phyloP scores from a whole-genome alignment of 2,113 vertebrate species.

The Phyllostomus hastatus region DNA sequence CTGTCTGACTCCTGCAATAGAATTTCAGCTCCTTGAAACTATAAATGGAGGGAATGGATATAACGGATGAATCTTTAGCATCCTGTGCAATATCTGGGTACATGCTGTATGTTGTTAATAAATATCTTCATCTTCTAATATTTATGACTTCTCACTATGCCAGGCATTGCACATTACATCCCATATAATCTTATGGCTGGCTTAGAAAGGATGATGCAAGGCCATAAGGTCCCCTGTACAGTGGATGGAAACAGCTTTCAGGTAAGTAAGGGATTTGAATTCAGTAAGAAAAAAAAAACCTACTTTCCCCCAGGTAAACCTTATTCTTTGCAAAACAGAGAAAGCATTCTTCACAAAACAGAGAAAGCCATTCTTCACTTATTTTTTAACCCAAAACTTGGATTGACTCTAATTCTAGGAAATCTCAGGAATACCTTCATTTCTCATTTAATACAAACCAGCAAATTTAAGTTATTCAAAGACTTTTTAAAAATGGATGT shows the following conservation, averaged over 20 bases:
- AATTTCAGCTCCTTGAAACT: background rate
- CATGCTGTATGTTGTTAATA: background rate
- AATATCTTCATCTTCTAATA: background rate
- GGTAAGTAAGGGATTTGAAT: background rate
- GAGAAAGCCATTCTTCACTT: background rate
- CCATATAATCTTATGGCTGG: background rate
- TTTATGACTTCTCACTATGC: background rate
- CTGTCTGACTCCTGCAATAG: background rate
- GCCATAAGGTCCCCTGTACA: fast-evolving
- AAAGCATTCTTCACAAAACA: background rate
- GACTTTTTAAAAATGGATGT: conserved; percentile 3
- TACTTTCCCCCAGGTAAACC: background rate
- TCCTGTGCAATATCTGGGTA: background rate
- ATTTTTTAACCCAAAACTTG: background rate
- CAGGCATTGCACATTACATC: no score
- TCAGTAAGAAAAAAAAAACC: background rate
- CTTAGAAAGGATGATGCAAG: background rate
- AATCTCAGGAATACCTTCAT: background rate
- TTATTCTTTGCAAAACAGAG: conserved; percentile 4
- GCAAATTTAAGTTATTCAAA: background rate
- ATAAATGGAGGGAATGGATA: background rate
- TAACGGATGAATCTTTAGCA: background rate
- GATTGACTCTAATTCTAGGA: background rate
- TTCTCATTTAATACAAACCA: background rate
- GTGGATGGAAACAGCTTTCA: background rate